Evolutionary conservation across 2,113 vertebrate genomes (phyloP), one percentile per base, ranked within the genome.

Genomic region (Brachyhypopomus gauderio): DNA sequence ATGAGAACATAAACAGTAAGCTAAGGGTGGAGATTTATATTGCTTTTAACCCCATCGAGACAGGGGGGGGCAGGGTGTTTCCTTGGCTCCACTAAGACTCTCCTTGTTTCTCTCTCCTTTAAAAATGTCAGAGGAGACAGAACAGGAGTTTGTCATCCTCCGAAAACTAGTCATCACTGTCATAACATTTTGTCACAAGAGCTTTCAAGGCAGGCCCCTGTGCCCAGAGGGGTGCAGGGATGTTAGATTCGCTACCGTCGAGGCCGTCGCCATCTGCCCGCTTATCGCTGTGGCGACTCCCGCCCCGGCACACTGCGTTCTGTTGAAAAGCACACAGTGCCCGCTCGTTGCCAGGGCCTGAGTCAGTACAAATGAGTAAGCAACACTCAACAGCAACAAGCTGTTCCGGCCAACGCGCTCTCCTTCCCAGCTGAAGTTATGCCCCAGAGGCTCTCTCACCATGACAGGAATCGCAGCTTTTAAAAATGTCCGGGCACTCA

Each of bases 231-330:
- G 76, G 52, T 45, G 38, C 45, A 22, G 55, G 45, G 48, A 63
- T 77, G 60, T 79, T 59, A 22, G 76, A 69, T 80, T 52, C 45
- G 34, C 56, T 78, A 52, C 80, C 60, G 79, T 78, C 75, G 63
- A 70, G 62, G 52, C 67, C 22, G 12, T 25, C 12, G 78, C 72
- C 80, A 77, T 85, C 84, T 85, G 80, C 23, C 72, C 34, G 27
- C 72, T 75, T 76, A 82, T 85, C 80, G 22, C 36, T 25, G 59
- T 19, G n/a, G 58, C 63, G 41, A 72, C 84, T 82, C 77, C 74
- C 64, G 59, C 82, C 41, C 76, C 66, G 76, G 80, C 73, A 75
- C 64, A 45, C 36, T 36, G 70, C 82, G 84, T 85, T 85, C 75
- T 82, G 19, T 62, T 76, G 64, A 79, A 78, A 78, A 72, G 66